phyloP scores from a whole-genome alignment of 2,888 invertebrate species.

The Thecocarcelia acutangulata region DNA sequence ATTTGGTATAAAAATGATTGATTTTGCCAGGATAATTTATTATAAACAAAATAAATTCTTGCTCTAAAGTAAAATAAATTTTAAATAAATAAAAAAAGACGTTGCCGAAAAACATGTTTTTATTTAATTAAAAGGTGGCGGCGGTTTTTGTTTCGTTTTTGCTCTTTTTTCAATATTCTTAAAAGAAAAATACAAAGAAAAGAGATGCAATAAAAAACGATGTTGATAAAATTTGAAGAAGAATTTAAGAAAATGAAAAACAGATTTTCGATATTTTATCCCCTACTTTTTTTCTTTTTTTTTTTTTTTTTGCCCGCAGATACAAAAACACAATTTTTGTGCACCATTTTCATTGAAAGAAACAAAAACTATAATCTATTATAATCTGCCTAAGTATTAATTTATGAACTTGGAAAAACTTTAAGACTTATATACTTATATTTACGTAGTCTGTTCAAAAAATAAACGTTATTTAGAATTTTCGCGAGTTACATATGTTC shows the following conservation, averaged over 20 bases:
- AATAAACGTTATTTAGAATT: too few relatives aligned
- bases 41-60: conserved; percentile 38
- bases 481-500: too few relatives aligned
- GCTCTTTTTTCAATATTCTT: conserved; percentile 7
- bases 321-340: too few relatives aligned
- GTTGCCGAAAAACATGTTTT: conserved; percentile 11
- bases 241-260: conserved; percentile 3
- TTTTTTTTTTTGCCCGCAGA: too few relatives aligned
- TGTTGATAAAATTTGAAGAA: conserved; percentile 14
- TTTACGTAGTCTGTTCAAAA: too few relatives aligned
- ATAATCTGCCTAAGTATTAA: too few relatives aligned
- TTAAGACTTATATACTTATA: too few relatives aligned
- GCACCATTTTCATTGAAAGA: background rate
- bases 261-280: too few relatives aligned
- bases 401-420: too few relatives aligned
- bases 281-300: too few relatives aligned
- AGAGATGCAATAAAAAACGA: background rate
- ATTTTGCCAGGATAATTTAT: conserved; percentile 16
- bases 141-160: conserved; percentile 6
- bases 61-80: background rate
- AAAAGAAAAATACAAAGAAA: conserved; percentile 6
- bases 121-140: background rate
- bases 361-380: too few relatives aligned
- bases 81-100: background rate
- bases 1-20: background rate